Base-by-base conservation (phyloP, 2,888 invertebrate genomes). In the Hydroisotoma schaefferi region DNA sequence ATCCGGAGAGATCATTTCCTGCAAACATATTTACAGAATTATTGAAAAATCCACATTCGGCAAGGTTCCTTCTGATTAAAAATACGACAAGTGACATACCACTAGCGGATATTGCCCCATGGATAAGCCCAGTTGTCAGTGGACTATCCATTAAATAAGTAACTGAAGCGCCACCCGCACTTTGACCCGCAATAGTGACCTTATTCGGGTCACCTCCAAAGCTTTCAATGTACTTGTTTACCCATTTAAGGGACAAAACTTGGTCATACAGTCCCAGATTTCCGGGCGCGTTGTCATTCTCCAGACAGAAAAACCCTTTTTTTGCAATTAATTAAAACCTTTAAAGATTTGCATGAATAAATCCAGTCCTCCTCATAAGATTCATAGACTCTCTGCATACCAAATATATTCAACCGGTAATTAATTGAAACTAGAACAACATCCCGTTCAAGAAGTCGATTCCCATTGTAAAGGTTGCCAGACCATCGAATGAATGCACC, bases 391-490 rank as follows among this genome's bases (percentile, higher is more conserved):
- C n/a, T n/a, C n/a, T n/a, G 43, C 20, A 72, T 65, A 76, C 77
- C 85, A 67, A 87, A 83, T 27, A 87, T 79, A 73, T 87, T 86
- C 29, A 84, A 80, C 27, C 88, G 81, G 75, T 85, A 88, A 68
- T 84, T 83, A n/a, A 85, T 81, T 3, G 84, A 84, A 1, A 87
- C 84, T 1, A 87, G 84, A 1, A 87, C 82, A 2, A 87, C 74
- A 1, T 84, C 85, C 75, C 86, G 85, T 2, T 84, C 81, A 1
- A 87, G 85, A 51, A 88, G 76, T 40, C 59, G 4, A 18, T 26
- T n/a, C 20, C 47, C 59, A 38, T 27, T 48, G 27, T 33, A 59
- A 27, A 59, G 20, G 40, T 59, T 59, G 37, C 59, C 59, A 1
- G 59, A 59, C 59, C 59, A 59, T 8, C 59, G 47, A 25, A 47